These are phyloP conservation scores for Leptodirus hochenwartii DNA, from an alignment of 2,888 invertebrate species.

Conservation along the genomic window DNA sequence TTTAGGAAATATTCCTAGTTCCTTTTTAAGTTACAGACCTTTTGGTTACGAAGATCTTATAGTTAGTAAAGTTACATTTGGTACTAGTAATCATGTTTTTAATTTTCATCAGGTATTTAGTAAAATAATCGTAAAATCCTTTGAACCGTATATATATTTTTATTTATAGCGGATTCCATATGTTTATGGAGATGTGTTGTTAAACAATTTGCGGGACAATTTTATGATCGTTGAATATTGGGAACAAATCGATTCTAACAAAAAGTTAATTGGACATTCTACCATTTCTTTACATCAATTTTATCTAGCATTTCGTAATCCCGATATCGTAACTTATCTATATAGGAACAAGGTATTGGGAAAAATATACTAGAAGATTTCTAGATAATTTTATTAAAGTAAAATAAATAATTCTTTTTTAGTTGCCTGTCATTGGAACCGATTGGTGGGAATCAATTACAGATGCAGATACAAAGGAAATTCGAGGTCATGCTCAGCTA, in stretches of 20 bases:
- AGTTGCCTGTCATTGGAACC: constrained; percentile 39
- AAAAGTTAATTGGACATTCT: constrained; percentile 30
- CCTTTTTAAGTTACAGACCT: constrained; percentile 29
- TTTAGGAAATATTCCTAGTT: constrained; percentile 21
- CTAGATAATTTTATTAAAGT: background rate
- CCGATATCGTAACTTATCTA: constrained; percentile 32
- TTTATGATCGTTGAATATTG: constrained; percentile 35
- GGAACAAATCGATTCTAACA: constrained; percentile 23
- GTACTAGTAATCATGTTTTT: constrained; percentile 28
- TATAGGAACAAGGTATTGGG: constrained; percentile 30
- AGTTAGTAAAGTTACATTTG: constrained; percentile 25
- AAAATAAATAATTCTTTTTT: constrained; percentile 5
- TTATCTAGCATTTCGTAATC: constrained; percentile 39
- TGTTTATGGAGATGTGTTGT: constrained; percentile 32
- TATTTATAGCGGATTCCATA: constrained; percentile 32
- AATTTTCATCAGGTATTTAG: constrained; percentile 29
- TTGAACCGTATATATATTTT: background rate
- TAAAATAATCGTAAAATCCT: background rate
- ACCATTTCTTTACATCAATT: constrained; percentile 39
- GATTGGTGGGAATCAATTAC: constrained; percentile 38
- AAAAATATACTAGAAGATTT: constrained; percentile 5
- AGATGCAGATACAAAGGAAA: constrained; percentile 26
- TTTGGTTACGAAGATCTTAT: constrained; percentile 30
- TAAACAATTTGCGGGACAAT: constrained; percentile 35
- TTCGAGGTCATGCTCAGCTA: constrained; percentile 35